Evolutionary conservation across 2,888 invertebrate species (phyloP).

Genomic region (Anthophora plumipes): DNA sequence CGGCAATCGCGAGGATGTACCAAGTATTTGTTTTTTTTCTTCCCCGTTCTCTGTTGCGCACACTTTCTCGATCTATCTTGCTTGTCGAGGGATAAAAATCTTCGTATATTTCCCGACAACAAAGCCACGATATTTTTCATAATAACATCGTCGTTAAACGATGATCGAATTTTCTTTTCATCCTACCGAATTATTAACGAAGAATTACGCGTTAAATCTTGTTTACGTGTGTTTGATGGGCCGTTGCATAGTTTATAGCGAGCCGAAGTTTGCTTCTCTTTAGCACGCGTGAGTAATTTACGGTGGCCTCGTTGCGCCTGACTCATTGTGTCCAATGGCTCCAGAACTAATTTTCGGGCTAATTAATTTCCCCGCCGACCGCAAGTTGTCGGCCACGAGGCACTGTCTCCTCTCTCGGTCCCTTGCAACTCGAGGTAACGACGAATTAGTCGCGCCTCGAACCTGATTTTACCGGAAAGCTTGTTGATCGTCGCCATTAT

Average conservation of each 20-base stretch:
- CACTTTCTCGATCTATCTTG: constrained; percentile 14
- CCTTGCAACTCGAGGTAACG: not conserved
- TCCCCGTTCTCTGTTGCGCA: too few species aligned
- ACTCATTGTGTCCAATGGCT: constrained; percentile 45
- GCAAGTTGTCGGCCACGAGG: constrained; percentile 33
- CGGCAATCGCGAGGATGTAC: constrained; percentile 54
- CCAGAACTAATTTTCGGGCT: constrained; percentile 51
- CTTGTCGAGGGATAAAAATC: too few species aligned
- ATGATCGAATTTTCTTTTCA: too few species aligned
- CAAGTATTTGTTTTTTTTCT: constrained; percentile 59
- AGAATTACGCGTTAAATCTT: not conserved
- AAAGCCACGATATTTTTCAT: too few species aligned
- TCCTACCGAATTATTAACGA: too few species aligned
- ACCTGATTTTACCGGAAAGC: not conserved
- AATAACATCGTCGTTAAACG: too few species aligned
- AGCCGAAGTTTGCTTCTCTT: constrained; percentile 17
- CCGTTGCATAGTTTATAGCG: constrained; percentile 18
- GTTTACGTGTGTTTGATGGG: constrained; percentile 14
- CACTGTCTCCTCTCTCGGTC: not conserved
- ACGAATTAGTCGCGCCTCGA: constrained; percentile 1
- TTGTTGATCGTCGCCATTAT: not conserved
- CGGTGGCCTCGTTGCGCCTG: constrained; percentile 28
- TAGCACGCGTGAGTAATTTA: constrained; percentile 46
- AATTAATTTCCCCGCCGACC: constrained; percentile 48
- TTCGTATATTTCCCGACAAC: too few species aligned